Base-by-base conservation (phyloP, 1,140 invertebrate genomes). In the Aphelinus certus region DNA sequence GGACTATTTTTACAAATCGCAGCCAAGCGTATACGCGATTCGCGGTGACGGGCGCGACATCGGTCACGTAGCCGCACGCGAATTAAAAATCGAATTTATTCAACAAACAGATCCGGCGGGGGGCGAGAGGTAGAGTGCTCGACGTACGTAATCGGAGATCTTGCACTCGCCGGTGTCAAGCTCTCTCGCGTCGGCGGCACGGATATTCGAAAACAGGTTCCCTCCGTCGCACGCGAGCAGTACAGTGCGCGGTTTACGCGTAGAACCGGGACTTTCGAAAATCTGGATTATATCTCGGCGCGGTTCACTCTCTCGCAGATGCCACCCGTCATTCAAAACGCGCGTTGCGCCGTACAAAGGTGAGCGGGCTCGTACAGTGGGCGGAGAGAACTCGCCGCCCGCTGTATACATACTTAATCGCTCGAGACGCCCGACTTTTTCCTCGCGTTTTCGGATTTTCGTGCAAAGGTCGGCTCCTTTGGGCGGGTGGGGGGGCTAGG, bases 251-350 rank as follows among this genome's bases (percentile, higher is more conserved):
- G 55, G 42, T 45, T 64, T 42, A 48, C 72, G 55, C 46, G 9
- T 56, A 64, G 64, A 67, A 55, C 68, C 75, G 64, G 71, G 77
- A 79, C 79, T 79, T 82, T 80, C 78, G 77, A 80, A 82, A 82
- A 80, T 82, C 78, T 81, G 81, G 81, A 79, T 79, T 78, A 79
- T 67, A 75, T 73, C 72, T 73, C 71, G 51, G 51, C 48, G 56
- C 26, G 57, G 71, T 48, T 6, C 9, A 26, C 1, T 6, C 43
- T 1, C 42, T 10, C 61, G 10, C 2, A 47, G 70, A 10, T 64
- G 46, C 49, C 61, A 61, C 43, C 60, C 60, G 58, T 49, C 69
- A 63, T 62, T 63, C 46, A 48, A 71, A 48, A 45, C 51, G 42
- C 47, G 26, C 51, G 43, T 56, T 2, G 10, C 26, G 26, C 26